Evolutionary conservation across 2,797 vertebrate genomes (phyloP).

Genomic region (Naso thynnoides): DNA sequence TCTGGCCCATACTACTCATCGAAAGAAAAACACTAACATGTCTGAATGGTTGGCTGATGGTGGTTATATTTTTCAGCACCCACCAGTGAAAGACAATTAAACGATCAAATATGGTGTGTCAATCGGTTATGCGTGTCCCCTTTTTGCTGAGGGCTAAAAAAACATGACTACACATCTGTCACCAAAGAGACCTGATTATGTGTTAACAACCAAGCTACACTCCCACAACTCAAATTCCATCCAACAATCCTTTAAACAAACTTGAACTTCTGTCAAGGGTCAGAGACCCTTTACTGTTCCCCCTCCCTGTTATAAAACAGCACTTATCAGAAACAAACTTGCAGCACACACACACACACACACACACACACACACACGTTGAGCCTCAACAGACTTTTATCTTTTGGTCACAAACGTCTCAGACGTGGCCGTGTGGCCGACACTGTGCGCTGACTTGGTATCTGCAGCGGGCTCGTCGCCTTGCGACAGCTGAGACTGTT

Average conservation of each 20-base stretch:
- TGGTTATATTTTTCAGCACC: conserved; percentile 22
- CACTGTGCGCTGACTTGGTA: conserved; percentile 69
- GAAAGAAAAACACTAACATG: background rate
- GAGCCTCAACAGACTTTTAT: conserved; percentile 65
- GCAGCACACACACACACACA: background rate
- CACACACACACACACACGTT: conserved; percentile 13
- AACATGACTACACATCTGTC: conserved; percentile 9
- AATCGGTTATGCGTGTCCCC: conserved; percentile 15
- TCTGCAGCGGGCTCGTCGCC: conserved; percentile 66
- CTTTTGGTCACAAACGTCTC: conserved; percentile 61
- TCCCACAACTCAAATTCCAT: conserved; percentile 44
- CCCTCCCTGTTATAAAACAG: conserved; percentile 58
- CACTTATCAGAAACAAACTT: conserved; percentile 68
- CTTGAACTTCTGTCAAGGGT: conserved; percentile 33
- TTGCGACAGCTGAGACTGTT: conserved; percentile 72
- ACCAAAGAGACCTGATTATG: conserved; percentile 1
- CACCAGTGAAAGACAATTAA: conserved; percentile 35
- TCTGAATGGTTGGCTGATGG: conserved; percentile 26
- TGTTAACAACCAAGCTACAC: conserved; percentile 4
- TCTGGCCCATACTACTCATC: background rate
- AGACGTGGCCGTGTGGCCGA: conserved; percentile 59
- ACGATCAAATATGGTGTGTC: conserved; percentile 13
- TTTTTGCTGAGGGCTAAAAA: conserved; percentile 13
- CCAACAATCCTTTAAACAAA: conserved; percentile 37
- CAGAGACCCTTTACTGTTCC: conserved; percentile 29